Base-by-base conservation (phyloP, 2,113 vertebrate genomes). In the Entomyzon cyanotis region DNA sequence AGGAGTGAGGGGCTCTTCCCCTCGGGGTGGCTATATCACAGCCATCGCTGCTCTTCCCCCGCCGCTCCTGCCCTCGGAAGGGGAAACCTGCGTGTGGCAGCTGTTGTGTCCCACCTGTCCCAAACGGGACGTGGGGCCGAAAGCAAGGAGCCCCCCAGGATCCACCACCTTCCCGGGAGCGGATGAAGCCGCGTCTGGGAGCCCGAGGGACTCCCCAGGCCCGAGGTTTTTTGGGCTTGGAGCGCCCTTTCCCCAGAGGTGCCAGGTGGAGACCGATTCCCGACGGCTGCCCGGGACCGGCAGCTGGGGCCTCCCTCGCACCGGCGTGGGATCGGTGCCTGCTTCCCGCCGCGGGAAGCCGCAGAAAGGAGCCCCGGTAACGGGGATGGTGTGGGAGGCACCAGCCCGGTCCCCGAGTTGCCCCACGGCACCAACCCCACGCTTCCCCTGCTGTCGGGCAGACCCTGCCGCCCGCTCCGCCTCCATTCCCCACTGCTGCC, bases 271-370 rank as follows among this genome's bases (percentile, higher is more conserved):
- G 11, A 27, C 15, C 3, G 44, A 77, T 22, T 63, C 49, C 49
- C 77, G 81, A 91, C 58, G 73, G 73, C 63, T 20, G 63, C 52
- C 22, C 5, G 37, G 47, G 19, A 5, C 12, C 0, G 7, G 20
- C 41, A n/a, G 37, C 46, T 11, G 52, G 19, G 33, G 18, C 31
- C 11, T 59, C 28, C 5, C 8, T 37, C 8, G 23, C 7, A 1
- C 6, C 5, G 7, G 3, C 1, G 2, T 3, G 55, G 28, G 21
- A 8, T 17, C 6, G 7, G 16, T 44, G 47, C 16, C 33, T 33
- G 18, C 41, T 44, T 33, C 10, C 11, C 11, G 2, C 24, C 20
- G 17, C 11, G 28, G 37, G n/a, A 41, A 63, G 14, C 7, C 8
- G 8, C 44, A 19, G 25, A 21, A 30, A 27, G 21, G 22, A 74